A percentile compares a stretch with the other conserved stretches of the same genome.
phyloP scores from a whole-genome alignment of 2,113 vertebrate species.

The Tupaia chinensis region DNA sequence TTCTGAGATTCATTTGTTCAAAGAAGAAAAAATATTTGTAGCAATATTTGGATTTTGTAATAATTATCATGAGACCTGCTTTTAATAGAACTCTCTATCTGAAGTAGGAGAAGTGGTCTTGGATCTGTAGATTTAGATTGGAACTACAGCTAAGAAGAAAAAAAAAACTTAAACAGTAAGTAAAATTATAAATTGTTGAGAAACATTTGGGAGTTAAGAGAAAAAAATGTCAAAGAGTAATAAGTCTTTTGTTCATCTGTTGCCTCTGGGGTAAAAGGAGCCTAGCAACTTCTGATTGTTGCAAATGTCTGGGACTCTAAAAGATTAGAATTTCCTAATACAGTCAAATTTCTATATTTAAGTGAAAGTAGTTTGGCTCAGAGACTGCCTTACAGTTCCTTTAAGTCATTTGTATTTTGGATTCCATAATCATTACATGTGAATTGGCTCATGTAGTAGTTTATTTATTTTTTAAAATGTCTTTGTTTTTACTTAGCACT shows the following conservation, averaged over 20 bases:
- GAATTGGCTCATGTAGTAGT: not conserved
- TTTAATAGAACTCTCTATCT: not conserved
- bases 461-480: not conserved
- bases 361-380: not conserved
- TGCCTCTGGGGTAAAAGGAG: not conserved
- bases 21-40: not conserved
- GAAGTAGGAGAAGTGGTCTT: not conserved
- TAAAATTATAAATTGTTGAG: not conserved
- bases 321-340: not conserved
- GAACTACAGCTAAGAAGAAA: not conserved
- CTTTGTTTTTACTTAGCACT: not conserved
- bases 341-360: not conserved
- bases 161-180: not conserved
- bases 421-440: not conserved
- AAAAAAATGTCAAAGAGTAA: not conserved
- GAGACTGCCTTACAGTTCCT: not conserved
- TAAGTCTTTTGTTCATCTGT: not conserved
- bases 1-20: not conserved
- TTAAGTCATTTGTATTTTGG: not conserved
- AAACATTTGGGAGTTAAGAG: not conserved
- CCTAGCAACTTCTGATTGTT: not conserved
- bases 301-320: not conserved
- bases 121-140: not conserved
- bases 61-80: not conserved
- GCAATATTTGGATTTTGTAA: not conserved